phyloP scores from a whole-genome alignment of 2,113 vertebrate species.

The Strix aluco region DNA sequence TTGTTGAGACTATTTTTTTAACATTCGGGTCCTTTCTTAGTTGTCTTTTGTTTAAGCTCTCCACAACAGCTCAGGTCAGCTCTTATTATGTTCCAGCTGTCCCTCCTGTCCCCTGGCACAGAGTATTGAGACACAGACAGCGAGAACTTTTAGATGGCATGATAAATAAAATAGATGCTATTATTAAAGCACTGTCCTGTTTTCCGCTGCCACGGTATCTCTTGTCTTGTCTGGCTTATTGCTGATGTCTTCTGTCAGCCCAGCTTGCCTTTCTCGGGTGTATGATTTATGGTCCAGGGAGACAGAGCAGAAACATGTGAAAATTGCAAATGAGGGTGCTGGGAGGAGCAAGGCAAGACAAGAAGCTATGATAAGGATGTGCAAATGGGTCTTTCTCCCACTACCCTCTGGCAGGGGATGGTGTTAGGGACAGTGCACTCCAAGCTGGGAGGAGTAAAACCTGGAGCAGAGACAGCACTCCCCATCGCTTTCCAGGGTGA shows the following conservation, averaged over 20 bases:
- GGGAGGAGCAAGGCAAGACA: background rate
- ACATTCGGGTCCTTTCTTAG: background rate
- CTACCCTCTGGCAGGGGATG: background rate
- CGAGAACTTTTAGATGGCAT: background rate
- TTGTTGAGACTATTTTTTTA: background rate
- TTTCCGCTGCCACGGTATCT: constrained; percentile 39
- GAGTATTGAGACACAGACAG: background rate
- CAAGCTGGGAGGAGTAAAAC: background rate
- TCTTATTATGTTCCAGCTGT: constrained; percentile 13
- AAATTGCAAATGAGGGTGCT: constrained; percentile 22
- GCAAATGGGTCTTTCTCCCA: background rate
- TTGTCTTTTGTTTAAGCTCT: background rate
- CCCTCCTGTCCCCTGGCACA: constrained; percentile 16
- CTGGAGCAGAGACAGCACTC: background rate
- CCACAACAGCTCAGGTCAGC: constrained; percentile 28
- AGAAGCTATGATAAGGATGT: background rate
- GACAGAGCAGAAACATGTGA: constrained; percentile 1
- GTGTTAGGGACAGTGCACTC: background rate
- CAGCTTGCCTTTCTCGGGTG: background rate
- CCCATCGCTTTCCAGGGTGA: background rate
- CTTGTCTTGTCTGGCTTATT: constrained; percentile 31
- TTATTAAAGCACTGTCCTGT: constrained; percentile 25
- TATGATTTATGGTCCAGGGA: constrained; percentile 45
- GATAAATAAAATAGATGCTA: constrained; percentile 48
- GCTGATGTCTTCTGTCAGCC: constrained; percentile 56